These are phyloP conservation scores for Poecilia latipinna DNA, from an alignment of 2,113 vertebrate genomes.

Conservation along the genomic window DNA sequence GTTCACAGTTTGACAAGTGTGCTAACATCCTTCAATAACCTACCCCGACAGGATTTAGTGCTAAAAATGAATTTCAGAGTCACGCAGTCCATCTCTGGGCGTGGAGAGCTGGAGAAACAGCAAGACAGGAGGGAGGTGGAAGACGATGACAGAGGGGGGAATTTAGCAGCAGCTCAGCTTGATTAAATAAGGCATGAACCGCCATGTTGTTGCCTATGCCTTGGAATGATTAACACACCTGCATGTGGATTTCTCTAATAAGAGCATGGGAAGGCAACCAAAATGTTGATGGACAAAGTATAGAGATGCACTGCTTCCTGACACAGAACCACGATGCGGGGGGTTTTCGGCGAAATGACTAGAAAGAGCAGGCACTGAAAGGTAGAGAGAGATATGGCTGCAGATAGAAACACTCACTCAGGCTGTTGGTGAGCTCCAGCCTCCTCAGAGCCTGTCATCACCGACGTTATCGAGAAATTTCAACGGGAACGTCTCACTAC, in stretches of 20 bases:
- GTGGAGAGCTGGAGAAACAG: conserved; percentile 14
- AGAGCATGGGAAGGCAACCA: neutral
- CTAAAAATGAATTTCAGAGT: conserved; percentile 56
- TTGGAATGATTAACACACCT: neutral
- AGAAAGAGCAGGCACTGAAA: conserved; percentile 42
- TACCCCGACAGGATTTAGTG: neutral
- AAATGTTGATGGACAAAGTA: conserved; percentile 13
- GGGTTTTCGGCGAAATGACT: conserved; percentile 38
- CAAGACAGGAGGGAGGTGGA: conserved; percentile 16
- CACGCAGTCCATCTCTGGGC: conserved; percentile 24
- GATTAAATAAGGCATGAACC: conserved; percentile 54
- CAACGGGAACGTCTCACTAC: conserved; percentile 15
- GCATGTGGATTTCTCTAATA: neutral
- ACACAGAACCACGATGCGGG: conserved; percentile 26
- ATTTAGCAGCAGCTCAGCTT: conserved; percentile 24
- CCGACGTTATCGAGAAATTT: conserved; percentile 40
- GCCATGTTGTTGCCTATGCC: conserved; percentile 22
- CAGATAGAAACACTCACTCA: conserved; percentile 50
- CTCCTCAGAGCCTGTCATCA: conserved; percentile 43
- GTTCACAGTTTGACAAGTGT: conserved; percentile 25
- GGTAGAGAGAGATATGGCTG: conserved; percentile 54
- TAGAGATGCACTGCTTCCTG: conserved; percentile 10
- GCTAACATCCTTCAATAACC: conserved; percentile 6
- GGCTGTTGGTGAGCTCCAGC: conserved; percentile 29
- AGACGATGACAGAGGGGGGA: conserved; percentile 14